Percentiles rank a stretch among this genome's conserved stretches.
phyloP scores from a whole-genome alignment of 2,797 vertebrate genomes.

The Miichthys miiuy region DNA sequence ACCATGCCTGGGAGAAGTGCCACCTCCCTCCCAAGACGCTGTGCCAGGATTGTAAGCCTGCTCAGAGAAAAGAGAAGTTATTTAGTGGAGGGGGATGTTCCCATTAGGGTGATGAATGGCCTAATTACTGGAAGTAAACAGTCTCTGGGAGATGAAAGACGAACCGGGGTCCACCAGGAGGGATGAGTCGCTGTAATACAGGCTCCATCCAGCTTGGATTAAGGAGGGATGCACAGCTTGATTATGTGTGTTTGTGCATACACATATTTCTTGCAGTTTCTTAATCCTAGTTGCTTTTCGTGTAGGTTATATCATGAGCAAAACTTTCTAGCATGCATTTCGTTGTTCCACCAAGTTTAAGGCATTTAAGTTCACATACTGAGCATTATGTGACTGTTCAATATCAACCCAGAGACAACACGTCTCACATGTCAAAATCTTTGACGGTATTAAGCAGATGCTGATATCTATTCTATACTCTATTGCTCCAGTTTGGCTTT shows the following conservation, averaged over 20 bases:
- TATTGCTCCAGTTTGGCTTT: background rate
- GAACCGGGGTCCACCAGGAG: slow-evolving; percentile 66
- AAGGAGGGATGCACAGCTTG: slow-evolving; percentile 47
- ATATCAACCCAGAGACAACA: background rate
- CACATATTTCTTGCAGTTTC: slow-evolving; percentile 21
- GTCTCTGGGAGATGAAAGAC: slow-evolving; percentile 79
- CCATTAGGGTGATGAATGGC: slow-evolving; percentile 86
- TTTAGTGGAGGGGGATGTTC: slow-evolving; percentile 77
- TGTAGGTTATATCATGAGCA: slow-evolving; percentile 15
- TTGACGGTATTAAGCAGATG: background rate
- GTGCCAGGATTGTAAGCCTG: slow-evolving; percentile 60
- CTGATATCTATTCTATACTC: background rate
- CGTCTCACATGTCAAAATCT: too few species aligned
- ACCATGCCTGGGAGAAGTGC: slow-evolving; percentile 41
- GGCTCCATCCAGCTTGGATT: slow-evolving; percentile 66
- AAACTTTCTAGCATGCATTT: background rate
- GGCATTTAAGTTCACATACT: background rate
- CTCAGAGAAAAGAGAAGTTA: slow-evolving; percentile 69
- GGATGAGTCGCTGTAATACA: slow-evolving; percentile 68
- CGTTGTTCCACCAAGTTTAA: background rate
- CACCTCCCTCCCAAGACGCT: slow-evolving; percentile 56
- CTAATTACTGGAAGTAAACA: slow-evolving; percentile 85
- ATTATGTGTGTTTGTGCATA: slow-evolving; percentile 28
- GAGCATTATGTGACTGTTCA: background rate
- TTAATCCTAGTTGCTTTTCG: slow-evolving; percentile 28